Conservation (phyloP, 1,140 invertebrate species). For the Drosophila watanabei region DNA sequence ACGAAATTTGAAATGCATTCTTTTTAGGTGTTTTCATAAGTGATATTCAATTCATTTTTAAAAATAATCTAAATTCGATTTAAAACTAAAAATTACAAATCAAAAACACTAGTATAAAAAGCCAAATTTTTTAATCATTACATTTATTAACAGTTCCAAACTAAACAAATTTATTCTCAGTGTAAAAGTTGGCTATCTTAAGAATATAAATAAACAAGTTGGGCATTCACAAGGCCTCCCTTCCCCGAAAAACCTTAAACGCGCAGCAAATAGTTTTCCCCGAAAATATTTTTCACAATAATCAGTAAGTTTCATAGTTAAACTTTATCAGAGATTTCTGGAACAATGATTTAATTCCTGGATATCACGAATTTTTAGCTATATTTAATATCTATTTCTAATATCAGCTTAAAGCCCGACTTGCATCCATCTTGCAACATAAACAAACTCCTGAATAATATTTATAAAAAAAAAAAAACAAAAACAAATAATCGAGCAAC, state of each 20-base stretch:
- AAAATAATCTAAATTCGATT: no score
- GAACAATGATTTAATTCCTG: neutral
- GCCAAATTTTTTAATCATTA: neutral
- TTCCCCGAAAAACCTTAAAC: neutral
- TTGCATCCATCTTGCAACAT: slow-evolving; percentile 1
- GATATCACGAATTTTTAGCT: no score
- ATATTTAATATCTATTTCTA: neutral
- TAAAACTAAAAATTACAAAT: no score
- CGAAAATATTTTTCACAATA: slow-evolving; percentile 10
- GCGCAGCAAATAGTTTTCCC: slow-evolving; percentile 7
- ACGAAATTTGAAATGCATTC: no score
- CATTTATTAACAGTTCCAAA: neutral
- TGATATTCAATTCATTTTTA: no score
- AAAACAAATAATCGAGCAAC: neutral
- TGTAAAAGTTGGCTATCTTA: slow-evolving; percentile 4
- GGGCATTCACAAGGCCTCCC: neutral
- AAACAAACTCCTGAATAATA: slow-evolving; percentile 1
- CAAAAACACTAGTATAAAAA: neutral
- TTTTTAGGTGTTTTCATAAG: no score
- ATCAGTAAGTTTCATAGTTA: neutral
- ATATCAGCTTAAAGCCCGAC: neutral
- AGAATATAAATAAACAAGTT: neutral
- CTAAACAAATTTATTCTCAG: neutral
- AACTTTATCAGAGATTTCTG: neutral
- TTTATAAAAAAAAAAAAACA: slow-evolving; percentile 17